Conservation (phyloP, 2,113 vertebrate species). For the Mohoua ochrocephala region DNA sequence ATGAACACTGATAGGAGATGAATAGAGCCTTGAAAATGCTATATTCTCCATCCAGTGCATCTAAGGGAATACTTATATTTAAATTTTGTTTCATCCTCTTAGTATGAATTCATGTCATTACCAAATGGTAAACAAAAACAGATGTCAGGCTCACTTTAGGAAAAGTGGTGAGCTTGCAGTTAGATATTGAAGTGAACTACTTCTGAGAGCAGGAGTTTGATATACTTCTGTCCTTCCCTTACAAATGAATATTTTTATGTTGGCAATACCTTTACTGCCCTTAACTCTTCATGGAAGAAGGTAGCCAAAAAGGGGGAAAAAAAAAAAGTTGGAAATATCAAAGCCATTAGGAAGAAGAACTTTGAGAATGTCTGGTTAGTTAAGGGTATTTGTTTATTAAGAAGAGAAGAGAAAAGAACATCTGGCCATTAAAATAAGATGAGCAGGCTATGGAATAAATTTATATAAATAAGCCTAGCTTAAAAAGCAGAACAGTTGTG, state of each 20-base stretch:
- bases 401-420: slow-evolving; percentile 52
- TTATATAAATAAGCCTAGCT: slow-evolving; percentile 52
- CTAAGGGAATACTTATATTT: slow-evolving; percentile 15
- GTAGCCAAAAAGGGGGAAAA: neutral
- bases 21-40: neutral
- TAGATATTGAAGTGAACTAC: neutral
- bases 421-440: slow-evolving; percentile 61
- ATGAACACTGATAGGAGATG: neutral
- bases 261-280: neutral
- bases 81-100: slow-evolving; percentile 44
- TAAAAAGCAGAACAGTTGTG: slow-evolving; percentile 49
- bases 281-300: neutral
- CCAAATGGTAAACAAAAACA: slow-evolving; percentile 59
- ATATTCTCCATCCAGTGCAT: slow-evolving; percentile 2
- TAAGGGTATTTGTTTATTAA: slow-evolving; percentile 46
- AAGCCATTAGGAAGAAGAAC: neutral
- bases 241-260: neutral
- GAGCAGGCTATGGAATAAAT: slow-evolving; percentile 50
- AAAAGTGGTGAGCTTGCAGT: slow-evolving; percentile 36
- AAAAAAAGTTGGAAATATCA: neutral
- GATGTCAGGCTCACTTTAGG: slow-evolving; percentile 38
- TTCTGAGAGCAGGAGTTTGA: neutral
- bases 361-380: slow-evolving; percentile 3
- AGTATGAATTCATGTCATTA: slow-evolving; percentile 33
- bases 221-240: neutral